Evolutionary conservation across 2,797 vertebrate genomes (phyloP).

Genomic region (Poecilia gillii): DNA sequence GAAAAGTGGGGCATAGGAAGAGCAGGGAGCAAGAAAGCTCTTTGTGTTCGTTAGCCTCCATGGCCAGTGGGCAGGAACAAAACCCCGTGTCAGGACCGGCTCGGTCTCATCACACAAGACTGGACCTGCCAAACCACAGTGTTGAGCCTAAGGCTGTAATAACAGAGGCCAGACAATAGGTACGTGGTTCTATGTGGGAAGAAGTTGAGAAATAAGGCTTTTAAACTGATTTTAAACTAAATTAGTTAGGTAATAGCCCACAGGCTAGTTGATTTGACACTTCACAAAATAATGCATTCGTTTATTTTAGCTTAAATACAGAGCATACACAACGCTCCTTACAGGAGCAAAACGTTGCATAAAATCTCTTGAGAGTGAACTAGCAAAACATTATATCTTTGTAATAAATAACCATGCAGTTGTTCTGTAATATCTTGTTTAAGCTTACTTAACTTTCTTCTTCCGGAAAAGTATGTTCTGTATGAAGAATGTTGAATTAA

Average conservation of each 20-base stretch:
- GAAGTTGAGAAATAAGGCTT: not conserved
- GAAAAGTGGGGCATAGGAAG: slow-evolving; percentile 13
- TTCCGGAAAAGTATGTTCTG: not conserved
- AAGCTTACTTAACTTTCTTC: not conserved
- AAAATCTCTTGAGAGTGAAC: not conserved
- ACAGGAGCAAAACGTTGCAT: not conserved
- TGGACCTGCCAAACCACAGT: not conserved
- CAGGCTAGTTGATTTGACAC: not conserved
- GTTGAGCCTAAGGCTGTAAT: slow-evolving; percentile 23
- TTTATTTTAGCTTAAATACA: not conserved
- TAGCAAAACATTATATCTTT: not conserved
- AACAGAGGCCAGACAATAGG: slow-evolving; percentile 1
- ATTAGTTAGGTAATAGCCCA: not conserved
- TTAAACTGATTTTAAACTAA: not conserved
- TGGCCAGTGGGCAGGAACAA: slow-evolving; percentile 63
- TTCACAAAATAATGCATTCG: not conserved
- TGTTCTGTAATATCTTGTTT: not conserved
- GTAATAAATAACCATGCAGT: not conserved
- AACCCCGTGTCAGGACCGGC: slow-evolving; percentile 30
- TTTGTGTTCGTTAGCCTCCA: slow-evolving; percentile 30
- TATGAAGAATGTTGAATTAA: not conserved
- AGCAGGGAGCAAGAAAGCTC: slow-evolving; percentile 17
- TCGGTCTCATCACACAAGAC: slow-evolving; percentile 41
- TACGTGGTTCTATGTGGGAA: not conserved
- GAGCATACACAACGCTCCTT: not conserved